Percentiles rank a stretch among this genome's conserved stretches.
phyloP scores from a whole-genome alignment of 2,797 vertebrate genomes.

The Acanthornis magna region DNA sequence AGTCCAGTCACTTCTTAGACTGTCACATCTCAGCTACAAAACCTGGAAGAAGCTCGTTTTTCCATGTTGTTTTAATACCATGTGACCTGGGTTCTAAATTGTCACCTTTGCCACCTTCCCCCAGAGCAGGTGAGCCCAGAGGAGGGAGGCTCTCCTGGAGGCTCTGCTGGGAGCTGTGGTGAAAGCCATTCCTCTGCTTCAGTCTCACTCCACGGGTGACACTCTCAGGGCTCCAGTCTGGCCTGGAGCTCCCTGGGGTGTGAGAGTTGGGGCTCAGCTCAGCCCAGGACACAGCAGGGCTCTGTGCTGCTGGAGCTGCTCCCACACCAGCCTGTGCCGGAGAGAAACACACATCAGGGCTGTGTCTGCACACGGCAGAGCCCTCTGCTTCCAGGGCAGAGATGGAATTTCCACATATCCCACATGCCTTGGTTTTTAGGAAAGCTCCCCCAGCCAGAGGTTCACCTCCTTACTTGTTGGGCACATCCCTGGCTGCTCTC shows the following conservation, averaged over 20 bases:
- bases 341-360: not conserved
- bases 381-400: not conserved
- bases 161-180: not conserved
- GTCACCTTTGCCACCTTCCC: not conserved
- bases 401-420: not conserved
- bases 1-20: not conserved
- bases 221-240: not conserved
- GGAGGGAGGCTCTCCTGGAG: not conserved
- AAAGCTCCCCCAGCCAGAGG: not conserved
- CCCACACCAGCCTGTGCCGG: not conserved
- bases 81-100: not conserved
- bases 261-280: not conserved
- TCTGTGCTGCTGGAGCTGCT: conserved; percentile 57
- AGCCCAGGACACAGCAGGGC: conserved; percentile 21
- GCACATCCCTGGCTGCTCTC: not conserved
- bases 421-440: not conserved
- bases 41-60: conserved; percentile 50
- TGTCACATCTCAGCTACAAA: conserved; percentile 23
- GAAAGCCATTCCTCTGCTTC: not conserved
- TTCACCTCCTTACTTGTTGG: conserved; percentile 47
- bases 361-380: not conserved
- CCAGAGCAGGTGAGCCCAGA: not conserved
- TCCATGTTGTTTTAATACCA: not conserved
- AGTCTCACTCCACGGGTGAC: not conserved
- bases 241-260: not conserved